These are phyloP conservation scores for Apus apus DNA, from an alignment of 2,113 vertebrate species.

Conservation along the genomic window DNA sequence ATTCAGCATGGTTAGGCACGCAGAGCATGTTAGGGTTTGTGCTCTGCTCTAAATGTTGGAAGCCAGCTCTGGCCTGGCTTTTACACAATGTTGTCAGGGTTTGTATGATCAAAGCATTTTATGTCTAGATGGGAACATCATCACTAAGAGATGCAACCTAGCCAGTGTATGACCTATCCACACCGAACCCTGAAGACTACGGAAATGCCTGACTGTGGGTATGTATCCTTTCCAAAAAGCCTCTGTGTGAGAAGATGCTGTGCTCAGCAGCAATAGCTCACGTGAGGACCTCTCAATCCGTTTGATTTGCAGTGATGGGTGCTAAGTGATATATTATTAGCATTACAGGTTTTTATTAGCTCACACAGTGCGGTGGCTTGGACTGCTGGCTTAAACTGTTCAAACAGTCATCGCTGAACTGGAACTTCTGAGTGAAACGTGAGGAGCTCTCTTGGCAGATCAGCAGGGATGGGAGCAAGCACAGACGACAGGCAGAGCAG, in stretches of 20 bases:
- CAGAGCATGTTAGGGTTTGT: background rate
- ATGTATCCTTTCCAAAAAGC: background rate
- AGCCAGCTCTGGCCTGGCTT: background rate
- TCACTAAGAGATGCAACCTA: background rate
- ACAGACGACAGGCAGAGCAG: background rate
- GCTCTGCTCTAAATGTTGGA: background rate
- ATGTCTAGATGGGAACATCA: background rate
- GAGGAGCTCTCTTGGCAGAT: background rate
- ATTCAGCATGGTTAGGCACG: background rate
- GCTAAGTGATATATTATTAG: background rate
- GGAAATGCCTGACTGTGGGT: background rate
- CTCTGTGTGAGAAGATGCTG: rapidly evolving
- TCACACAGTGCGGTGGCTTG: rapidly evolving
- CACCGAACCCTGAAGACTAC: background rate
- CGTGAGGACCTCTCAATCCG: rapidly evolving
- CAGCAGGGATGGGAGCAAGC: background rate
- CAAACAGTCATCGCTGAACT: background rate
- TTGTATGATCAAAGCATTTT: background rate
- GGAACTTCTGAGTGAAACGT: background rate
- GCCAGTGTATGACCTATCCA: background rate
- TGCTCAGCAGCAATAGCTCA: background rate
- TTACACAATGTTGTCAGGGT: background rate
- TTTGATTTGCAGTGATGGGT: background rate
- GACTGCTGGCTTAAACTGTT: background rate
- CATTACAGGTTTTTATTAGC: background rate